phyloP scores from a whole-genome alignment of 2,888 invertebrate species.

The Hyppa rectilinea region DNA sequence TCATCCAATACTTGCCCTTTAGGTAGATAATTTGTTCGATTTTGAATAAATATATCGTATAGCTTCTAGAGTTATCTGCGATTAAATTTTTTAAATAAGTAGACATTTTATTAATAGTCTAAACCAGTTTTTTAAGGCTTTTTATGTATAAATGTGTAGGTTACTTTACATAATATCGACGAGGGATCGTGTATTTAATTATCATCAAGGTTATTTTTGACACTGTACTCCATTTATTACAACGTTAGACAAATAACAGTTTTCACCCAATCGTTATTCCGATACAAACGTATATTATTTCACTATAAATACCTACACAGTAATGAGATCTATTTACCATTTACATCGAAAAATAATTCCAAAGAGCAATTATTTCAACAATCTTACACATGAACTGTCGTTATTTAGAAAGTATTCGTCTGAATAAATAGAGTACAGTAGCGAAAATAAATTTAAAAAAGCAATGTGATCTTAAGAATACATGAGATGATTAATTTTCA shows the following conservation, averaged over 20 bases:
- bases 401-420: too few relatives aligned
- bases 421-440: too few relatives aligned
- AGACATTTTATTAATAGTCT: not conserved
- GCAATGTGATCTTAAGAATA: constrained; percentile 39
- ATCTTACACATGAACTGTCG: too few relatives aligned
- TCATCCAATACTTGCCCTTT: constrained; percentile 5
- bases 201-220: not conserved
- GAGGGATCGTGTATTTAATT: not conserved
- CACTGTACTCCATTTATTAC: too few relatives aligned
- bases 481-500: constrained; percentile 68
- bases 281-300: too few relatives aligned
- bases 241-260: too few relatives aligned
- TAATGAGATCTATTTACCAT: too few relatives aligned
- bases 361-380: too few relatives aligned
- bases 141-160: not conserved
- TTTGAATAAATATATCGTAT: not conserved
- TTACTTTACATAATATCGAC: not conserved
- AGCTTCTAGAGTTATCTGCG: not conserved
- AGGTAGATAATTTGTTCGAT: not conserved
- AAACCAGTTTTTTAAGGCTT: not conserved
- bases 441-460: constrained; percentile 31
- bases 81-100: not conserved
- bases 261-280: too few relatives aligned
- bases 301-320: too few relatives aligned
- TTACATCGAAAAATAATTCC: too few relatives aligned